Conservation (phyloP, 1,140 invertebrate species). For the Caenorhabditis latens region DNA sequence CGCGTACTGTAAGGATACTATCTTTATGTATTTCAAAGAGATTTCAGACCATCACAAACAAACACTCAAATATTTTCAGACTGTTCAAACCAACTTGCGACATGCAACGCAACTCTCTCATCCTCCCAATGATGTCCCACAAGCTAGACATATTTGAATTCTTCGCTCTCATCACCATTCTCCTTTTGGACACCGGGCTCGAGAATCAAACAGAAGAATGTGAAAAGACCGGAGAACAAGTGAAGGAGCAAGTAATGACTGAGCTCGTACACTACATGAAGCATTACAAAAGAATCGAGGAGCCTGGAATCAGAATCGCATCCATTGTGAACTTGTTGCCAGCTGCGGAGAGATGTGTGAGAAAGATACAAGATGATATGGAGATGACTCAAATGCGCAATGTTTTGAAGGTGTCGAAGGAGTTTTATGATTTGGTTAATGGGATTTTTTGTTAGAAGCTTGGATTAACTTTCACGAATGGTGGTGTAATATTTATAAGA, state of each 20-base stretch:
- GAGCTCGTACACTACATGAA: conserved; percentile 38
- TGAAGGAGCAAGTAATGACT: not conserved
- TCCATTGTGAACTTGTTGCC: conserved; percentile 28
- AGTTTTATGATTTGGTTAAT: conserved; percentile 36
- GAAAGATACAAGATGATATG: conserved; percentile 48
- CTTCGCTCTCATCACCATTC: too few relatives aligned
- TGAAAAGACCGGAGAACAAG: not conserved
- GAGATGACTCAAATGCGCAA: conserved; percentile 52
- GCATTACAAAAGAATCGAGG: conserved; percentile 32
- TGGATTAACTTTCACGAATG: too few relatives aligned
- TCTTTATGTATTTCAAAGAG: too few relatives aligned
- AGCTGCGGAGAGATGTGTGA: not conserved
- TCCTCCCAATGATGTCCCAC: too few relatives aligned
- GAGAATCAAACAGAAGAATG: conserved; percentile 1
- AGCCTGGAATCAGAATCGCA: conserved; percentile 1
- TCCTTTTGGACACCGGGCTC: not conserved
- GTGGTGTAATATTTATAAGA: too few relatives aligned
- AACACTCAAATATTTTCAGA: too few relatives aligned
- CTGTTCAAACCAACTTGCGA: too few relatives aligned
- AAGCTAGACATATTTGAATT: too few relatives aligned
- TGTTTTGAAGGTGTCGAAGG: not conserved
- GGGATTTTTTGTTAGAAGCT: too few relatives aligned
- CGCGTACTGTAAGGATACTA: too few relatives aligned
- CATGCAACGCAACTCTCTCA: too few relatives aligned
- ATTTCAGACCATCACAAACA: too few relatives aligned